Evolutionary conservation across 2,113 vertebrate genomes (phyloP), one percentile per base, ranked within the genome.

Genomic region (Aramus guarauna): DNA sequence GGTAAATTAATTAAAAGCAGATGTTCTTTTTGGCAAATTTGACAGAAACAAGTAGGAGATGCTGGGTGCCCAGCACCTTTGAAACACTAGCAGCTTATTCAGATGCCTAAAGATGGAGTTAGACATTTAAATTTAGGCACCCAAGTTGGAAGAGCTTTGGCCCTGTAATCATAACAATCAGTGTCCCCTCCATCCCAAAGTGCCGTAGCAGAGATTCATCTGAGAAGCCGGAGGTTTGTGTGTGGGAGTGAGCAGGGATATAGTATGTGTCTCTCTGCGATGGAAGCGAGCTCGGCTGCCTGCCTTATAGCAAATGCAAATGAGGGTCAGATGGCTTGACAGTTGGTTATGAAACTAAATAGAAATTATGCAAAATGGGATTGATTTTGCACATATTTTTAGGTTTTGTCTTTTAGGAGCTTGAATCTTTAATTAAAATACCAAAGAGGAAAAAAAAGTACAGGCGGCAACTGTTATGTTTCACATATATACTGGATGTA

Each of bases 361-460:
- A 94, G 90, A 93, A 96, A 96, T 95, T 90, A 94, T 96, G 94
- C 90, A 94, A 87, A 97, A 96, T 88, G 92, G n/a, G 69, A 69
- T 90, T 89, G 93, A 94, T 96, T 92, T 90, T 79, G 78, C 94
- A 85, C 82, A 62, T 85, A 67, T 93, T 94, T 97, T 96, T 88
- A 92, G 90, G n/a, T 64, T 97, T 97, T 96, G 82, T 96, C 92
- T 97, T 96, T 96, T 85, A 74, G 67, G 78, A 87, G 56, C 88
- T 94, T n/a, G 80, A 90, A 93, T 93, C 91, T 97, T 97, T 97
- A 94, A 97, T 96, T 97, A 97, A 97, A 97, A 97, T 92, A 75
- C 89, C 68, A 76, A 85, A 24, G 58, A 39, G 83, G 63, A 29
- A 60, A 79, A 21, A 86, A 37, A 60, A 52, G 45, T 63, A 67